These are phyloP conservation scores for Hyalella azteca DNA, from an alignment of 2,888 invertebrate genomes.

Conservation along the genomic window DNA sequence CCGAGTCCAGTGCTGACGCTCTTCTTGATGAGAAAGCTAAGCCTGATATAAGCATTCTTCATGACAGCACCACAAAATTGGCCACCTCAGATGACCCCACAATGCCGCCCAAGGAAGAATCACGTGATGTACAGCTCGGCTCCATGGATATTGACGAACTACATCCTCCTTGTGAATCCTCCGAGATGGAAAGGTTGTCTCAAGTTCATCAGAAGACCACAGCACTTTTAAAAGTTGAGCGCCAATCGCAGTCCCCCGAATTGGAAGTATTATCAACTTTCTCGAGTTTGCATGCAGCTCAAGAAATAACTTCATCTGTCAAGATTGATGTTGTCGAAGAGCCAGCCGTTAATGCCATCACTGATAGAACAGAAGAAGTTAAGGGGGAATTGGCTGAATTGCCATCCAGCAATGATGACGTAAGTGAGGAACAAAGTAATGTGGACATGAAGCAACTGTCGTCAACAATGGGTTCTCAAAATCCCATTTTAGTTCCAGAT, in stretches of 20 bases:
- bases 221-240: not conserved
- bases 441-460: no score
- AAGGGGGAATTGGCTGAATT: no score
- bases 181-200: no score
- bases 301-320: no score
- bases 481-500: no score
- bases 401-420: no score
- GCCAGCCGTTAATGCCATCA: no score
- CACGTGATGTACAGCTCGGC: not conserved
- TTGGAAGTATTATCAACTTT: not conserved
- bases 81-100: not conserved
- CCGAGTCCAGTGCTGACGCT: not conserved
- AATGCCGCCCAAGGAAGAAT: not conserved
- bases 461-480: no score
- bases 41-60: not conserved
- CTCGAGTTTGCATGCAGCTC: no score
- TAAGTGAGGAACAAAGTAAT: no score
- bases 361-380: no score
- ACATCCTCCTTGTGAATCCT: not conserved
- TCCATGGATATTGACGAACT: not conserved
- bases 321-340: no score
- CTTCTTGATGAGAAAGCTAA: not conserved
- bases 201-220: not conserved
- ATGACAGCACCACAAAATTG: not conserved
- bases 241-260: not conserved